Percentiles rank a stretch among this genome's conserved stretches.
phyloP scores from a whole-genome alignment of 1,140 invertebrate genomes.

The Reticulitermes speratus region DNA sequence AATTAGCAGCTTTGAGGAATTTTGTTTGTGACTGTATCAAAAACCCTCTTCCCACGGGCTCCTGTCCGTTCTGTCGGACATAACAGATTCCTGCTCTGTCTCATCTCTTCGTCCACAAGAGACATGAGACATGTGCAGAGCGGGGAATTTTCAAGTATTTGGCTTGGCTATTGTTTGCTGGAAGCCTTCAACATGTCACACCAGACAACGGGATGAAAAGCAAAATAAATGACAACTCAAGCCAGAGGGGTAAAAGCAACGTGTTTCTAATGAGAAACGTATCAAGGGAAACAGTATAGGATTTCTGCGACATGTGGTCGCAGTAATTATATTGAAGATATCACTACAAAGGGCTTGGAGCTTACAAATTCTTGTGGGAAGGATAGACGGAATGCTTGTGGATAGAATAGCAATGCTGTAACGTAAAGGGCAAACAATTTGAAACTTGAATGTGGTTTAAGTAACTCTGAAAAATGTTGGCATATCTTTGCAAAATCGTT shows the following conservation, averaged over 20 bases:
- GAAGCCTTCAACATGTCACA: neutral
- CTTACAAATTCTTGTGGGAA: neutral
- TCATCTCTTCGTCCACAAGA: neutral
- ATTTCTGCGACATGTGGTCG: neutral
- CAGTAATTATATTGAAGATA: neutral
- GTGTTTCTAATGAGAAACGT: neutral
- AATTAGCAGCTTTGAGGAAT: neutral
- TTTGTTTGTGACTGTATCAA: neutral
- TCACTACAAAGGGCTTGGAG: neutral
- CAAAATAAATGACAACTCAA: neutral
- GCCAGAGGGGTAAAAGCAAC: neutral
- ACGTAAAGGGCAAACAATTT: neutral
- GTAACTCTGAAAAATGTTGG: neutral
- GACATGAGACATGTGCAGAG: neutral
- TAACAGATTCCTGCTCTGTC: neutral
- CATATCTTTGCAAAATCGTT: neutral
- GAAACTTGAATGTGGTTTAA: neutral
- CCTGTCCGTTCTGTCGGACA: neutral
- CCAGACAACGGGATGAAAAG: neutral
- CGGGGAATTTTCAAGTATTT: constrained; percentile 5
- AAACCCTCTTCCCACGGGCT: neutral
- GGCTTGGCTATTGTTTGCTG: neutral
- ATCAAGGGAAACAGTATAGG: neutral
- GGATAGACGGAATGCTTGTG: neutral
- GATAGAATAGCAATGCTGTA: neutral